Base-by-base conservation (phyloP, 2,113 vertebrate species). In the Chionomys nivalis region DNA sequence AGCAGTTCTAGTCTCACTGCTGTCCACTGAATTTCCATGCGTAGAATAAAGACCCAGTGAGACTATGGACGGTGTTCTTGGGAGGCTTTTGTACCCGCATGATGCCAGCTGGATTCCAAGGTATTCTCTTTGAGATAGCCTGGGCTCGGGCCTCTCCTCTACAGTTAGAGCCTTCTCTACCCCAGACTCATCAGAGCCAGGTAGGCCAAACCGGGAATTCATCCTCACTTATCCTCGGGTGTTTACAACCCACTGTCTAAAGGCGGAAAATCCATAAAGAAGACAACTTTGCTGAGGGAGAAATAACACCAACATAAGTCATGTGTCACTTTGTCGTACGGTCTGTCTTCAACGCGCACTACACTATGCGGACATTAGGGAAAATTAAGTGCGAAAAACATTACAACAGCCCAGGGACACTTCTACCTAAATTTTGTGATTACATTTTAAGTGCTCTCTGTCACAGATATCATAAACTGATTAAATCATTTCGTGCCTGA, bases 401-500 rank as follows among this genome's bases (percentile, higher is more conserved):
- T 98, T 98, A 98, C 98, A 98, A 98, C 98, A 98, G 99, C 99
- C 99, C 98, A 98, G 99, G 99, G 99, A 99, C 99, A 99, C 98
- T 99, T 99, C 98, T 98, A 98, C 98, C 99, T 99, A 99, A 99
- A 99, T 99, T 99, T 99, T 99, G 99, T 99, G 99, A 99, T 99
- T 99, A 99, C 98, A 98, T 99, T 99, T 98, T 99, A 99, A 99
- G 99, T 99, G 99, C 98, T 99, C 98, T 98, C 99, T 99, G 99
- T 99, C 99, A 99, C 97, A 98, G 99, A 99, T 99, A 99, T 99
- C 99, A 99, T 99, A 99, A 99, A 98, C 98, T 99, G 99, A 99
- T 99, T 99, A 99, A 99, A 99, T 99, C 99, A 98, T 99, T 99
- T 99, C 98, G 99, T 99, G 99, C 98, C 98, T 99, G 99, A 99